phyloP scores from a whole-genome alignment of 2,888 invertebrate genomes.

The Neuroscelio doddi region DNA sequence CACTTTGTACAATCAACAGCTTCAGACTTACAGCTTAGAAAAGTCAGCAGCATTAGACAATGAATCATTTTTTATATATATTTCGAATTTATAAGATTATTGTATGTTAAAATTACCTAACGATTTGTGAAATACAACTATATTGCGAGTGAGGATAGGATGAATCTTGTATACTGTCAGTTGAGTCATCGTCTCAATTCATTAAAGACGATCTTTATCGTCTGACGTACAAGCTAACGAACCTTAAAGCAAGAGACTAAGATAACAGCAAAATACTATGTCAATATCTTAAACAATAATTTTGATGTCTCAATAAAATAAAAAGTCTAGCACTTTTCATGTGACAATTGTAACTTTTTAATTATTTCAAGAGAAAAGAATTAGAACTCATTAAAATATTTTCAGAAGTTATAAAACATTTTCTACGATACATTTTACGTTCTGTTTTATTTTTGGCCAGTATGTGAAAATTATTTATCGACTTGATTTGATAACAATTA shows the following conservation, averaged over 20 bases:
- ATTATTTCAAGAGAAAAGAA: too few relatives aligned
- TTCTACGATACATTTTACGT: too few relatives aligned
- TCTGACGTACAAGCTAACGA: slow-evolving; percentile 47
- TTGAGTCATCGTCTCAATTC: slow-evolving; percentile 48
- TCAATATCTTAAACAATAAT: slow-evolving; percentile 53
- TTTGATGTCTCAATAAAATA: too few relatives aligned
- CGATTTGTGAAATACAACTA: slow-evolving; percentile 48
- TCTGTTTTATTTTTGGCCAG: too few relatives aligned
- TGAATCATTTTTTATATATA: slow-evolving; percentile 12
- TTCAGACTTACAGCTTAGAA: background rate
- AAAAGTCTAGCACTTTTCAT: too few relatives aligned
- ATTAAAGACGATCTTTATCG: slow-evolving; percentile 48
- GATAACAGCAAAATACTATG: slow-evolving; percentile 36
- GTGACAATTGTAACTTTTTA: slow-evolving; percentile 31
- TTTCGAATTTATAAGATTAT: slow-evolving; percentile 40
- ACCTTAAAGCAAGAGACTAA: slow-evolving; percentile 42
- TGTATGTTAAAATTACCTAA: slow-evolving; percentile 45
- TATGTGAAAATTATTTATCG: too few relatives aligned
- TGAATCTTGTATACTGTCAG: slow-evolving; percentile 47
- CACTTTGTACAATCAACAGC: too few relatives aligned
- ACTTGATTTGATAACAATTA: too few relatives aligned
- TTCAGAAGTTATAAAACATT: too few relatives aligned
- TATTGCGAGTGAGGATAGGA: slow-evolving; percentile 43
- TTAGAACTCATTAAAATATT: too few relatives aligned
- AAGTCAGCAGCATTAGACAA: background rate